These are phyloP conservation scores for Strix occidentalis DNA, from an alignment of 2,797 vertebrate genomes.

Conservation along the genomic window DNA sequence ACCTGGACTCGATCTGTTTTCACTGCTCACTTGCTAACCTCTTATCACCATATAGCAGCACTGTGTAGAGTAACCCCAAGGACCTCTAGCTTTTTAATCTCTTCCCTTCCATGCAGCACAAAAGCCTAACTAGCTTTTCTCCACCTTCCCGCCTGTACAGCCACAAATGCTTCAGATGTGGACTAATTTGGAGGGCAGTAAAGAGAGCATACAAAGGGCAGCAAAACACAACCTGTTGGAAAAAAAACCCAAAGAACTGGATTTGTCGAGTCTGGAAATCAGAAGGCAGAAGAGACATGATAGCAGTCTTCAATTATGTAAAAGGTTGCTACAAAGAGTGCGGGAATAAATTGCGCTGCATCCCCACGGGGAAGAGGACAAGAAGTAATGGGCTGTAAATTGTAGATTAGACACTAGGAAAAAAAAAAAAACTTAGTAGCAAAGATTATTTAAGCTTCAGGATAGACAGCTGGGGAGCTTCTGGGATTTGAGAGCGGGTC, in stretches of 20 bases:
- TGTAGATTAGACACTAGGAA: neutral
- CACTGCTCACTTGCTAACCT: neutral
- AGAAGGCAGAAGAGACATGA: neutral
- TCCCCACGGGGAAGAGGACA: neutral
- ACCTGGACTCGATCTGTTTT: neutral
- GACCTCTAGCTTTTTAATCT: neutral
- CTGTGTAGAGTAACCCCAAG: neutral
- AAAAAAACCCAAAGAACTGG: neutral
- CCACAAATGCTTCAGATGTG: neutral
- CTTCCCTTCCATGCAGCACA: neutral
- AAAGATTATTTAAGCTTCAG: neutral
- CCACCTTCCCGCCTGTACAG: neutral
- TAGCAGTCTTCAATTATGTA: neutral
- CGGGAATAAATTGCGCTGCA: neutral
- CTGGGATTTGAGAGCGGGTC: neutral
- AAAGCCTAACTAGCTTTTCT: neutral
- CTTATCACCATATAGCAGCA: neutral
- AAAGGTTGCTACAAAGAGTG: neutral
- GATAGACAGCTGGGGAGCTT: neutral
- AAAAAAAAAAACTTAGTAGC: neutral
- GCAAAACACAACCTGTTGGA: neutral
- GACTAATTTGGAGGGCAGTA: neutral
- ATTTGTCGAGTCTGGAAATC: neutral
- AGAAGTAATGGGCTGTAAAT: conserved; percentile 27
- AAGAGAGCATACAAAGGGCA: neutral